phyloP scores from a whole-genome alignment of 2,797 vertebrate species.

The Buphagus erythrorhynchus region DNA sequence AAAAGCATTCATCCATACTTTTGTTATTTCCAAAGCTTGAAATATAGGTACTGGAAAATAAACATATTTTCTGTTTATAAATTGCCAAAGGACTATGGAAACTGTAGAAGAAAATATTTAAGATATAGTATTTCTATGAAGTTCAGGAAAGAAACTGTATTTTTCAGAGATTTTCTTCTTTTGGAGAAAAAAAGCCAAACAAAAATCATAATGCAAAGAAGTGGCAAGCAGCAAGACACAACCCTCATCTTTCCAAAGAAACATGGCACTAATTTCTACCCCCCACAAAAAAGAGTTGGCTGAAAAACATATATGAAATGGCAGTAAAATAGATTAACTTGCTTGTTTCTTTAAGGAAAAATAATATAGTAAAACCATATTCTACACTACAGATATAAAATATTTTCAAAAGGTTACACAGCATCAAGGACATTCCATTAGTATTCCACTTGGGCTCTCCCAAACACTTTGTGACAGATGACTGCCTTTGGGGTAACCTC shows the following conservation, averaged over 20 bases:
- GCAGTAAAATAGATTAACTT: not conserved
- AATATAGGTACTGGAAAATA: not conserved
- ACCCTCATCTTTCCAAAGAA: not conserved
- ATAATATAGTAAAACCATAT: not conserved
- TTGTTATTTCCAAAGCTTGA: not conserved
- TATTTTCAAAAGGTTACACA: not conserved
- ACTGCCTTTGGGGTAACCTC: not conserved
- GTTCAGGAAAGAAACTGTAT: not conserved
- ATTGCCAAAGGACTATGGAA: not conserved
- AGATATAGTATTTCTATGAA: not conserved
- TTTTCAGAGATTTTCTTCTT: not conserved
- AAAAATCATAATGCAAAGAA: not conserved
- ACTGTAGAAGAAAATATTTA: not conserved
- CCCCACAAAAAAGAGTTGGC: fast-evolving
- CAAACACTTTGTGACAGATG: not conserved
- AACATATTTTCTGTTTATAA: not conserved
- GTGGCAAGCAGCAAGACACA: not conserved
- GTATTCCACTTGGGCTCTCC: not conserved
- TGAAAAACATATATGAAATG: not conserved
- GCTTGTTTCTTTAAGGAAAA: not conserved
- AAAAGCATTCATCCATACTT: not conserved
- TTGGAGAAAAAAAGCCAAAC: not conserved
- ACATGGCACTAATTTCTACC: not conserved
- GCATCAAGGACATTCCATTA: not conserved
- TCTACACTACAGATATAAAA: not conserved